These are phyloP conservation scores for Sarcophaga rosellei DNA, from an alignment of 2,888 invertebrate genomes.

Conservation along the genomic window DNA sequence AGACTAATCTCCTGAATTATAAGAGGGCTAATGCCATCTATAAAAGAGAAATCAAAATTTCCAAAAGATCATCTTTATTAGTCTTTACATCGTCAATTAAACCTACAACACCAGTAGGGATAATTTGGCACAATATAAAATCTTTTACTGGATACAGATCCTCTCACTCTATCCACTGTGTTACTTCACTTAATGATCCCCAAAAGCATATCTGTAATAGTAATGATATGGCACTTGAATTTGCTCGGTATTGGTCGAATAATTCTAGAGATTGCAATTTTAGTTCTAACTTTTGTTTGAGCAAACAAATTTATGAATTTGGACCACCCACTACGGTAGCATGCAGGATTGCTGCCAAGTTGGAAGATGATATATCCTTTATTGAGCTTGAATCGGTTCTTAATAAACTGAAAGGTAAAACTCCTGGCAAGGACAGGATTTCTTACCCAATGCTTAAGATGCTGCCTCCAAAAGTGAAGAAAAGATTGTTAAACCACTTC, in stretches of 20 bases:
- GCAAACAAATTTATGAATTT: background rate
- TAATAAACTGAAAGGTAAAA: slow-evolving; percentile 30
- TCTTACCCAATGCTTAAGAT: slow-evolving; percentile 42
- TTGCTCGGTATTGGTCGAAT: slow-evolving; percentile 20
- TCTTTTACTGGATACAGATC: slow-evolving; percentile 23
- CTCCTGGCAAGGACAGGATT: too few species aligned
- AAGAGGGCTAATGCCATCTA: slow-evolving; percentile 40
- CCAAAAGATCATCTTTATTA: slow-evolving; percentile 29
- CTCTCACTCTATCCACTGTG: background rate
- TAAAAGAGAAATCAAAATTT: slow-evolving; percentile 51
- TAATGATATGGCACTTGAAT: slow-evolving; percentile 9
- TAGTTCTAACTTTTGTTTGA: background rate
- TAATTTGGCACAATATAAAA: slow-evolving; percentile 50
- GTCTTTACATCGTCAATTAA: slow-evolving; percentile 29
- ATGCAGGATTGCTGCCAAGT: background rate
- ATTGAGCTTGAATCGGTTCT: slow-evolving; percentile 10
- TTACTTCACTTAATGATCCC: background rate
- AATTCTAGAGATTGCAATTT: slow-evolving; percentile 20
- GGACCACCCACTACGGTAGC: background rate
- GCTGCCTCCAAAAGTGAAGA: background rate
- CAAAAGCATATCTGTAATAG: background rate
- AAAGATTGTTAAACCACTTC: slow-evolving; percentile 11
- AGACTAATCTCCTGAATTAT: slow-evolving; percentile 37
- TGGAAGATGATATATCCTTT: slow-evolving; percentile 11
- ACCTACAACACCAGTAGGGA: slow-evolving; percentile 3